Conservation (phyloP, 2,797 vertebrate genomes). For the Sebastes itinus region DNA sequence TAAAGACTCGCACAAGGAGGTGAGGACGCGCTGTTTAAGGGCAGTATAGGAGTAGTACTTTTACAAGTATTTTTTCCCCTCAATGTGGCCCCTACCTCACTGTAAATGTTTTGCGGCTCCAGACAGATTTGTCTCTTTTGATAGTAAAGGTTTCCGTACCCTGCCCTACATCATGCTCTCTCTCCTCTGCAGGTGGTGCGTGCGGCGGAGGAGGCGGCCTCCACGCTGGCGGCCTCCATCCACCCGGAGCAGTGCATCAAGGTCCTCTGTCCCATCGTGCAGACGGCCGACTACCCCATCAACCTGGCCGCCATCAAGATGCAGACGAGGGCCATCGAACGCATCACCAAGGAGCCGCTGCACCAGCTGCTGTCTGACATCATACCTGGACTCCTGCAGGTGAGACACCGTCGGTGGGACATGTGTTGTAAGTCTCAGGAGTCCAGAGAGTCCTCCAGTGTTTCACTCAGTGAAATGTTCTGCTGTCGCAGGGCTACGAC, state of each 20-base stretch:
- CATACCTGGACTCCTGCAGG: slow-evolving; percentile 93
- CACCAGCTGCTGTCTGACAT: slow-evolving; percentile 89
- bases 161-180: background rate
- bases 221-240: slow-evolving; percentile 89
- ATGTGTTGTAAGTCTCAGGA: background rate
- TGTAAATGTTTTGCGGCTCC: too few species aligned
- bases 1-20: slow-evolving; percentile 97
- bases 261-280: slow-evolving; percentile 94
- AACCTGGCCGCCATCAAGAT: slow-evolving; percentile 96
- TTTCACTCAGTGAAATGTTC: background rate
- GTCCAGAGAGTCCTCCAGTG: background rate
- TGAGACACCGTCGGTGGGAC: slow-evolving; percentile 32
- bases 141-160: too few species aligned
- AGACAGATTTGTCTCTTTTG: too few species aligned
- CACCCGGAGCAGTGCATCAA: slow-evolving; percentile 94
- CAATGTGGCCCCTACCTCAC: too few species aligned
- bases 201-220: slow-evolving; percentile 91
- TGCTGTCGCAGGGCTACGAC: slow-evolving; percentile 87
- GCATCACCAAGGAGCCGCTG: slow-evolving; percentile 88
- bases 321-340: slow-evolving; percentile 93
- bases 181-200: slow-evolving; percentile 85
- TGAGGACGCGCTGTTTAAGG: slow-evolving; percentile 32
- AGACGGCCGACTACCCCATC: slow-evolving; percentile 94
- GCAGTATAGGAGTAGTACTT: too few species aligned
- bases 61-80: too few species aligned